Evolutionary conservation across 1,140 invertebrate species (phyloP), one percentile per base, ranked within the genome.

Genomic region (Camponotus floridanus): DNA sequence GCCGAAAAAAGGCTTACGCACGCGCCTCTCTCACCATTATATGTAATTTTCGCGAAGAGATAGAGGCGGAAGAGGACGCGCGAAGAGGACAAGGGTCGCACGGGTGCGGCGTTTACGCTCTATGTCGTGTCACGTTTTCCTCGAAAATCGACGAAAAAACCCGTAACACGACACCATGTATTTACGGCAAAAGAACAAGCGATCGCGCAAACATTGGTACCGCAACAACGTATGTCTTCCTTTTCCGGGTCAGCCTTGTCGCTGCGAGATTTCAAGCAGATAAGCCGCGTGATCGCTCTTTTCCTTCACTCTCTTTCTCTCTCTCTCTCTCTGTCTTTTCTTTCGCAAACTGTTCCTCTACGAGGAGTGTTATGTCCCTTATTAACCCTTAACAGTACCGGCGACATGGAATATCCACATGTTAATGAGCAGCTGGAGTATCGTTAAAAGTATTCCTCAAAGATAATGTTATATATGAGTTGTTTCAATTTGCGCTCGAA

Each of bases 1-100:
- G 87, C 48, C 31, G 39, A 57, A 45, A 48, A 51, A 51, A 51
- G 13, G 48, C 55, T 68, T 67, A 45, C 36, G 55, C 67, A 57
- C 76, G 73, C 65, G 62, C 78, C 48, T 51, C 5, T 48, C 45
- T 33, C 18, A 55, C 42, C 62, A 86, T 89, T 89, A 88, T 83
- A 61, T 83, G 51, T 83, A 88, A 89, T 89, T 89, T 89, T 81
- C 84, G 76, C 87, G 48, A 31, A 85, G 31, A 85, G 67, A 87
- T 76, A 71, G 39, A 42, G 26, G 26, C 36, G 6, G 51, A 45
- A 11, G 42, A 8, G 42, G 36, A 39, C 42, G 9, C 68, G 67
- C 42, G 67, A 71, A 42, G 21, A 81, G 78, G 76, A 80, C 45
- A 80, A 80, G 76, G 26, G 62, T 70, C 45, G 76, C 45, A 18